These are phyloP conservation scores for Nebria salina DNA, from an alignment of 2,888 invertebrate genomes.

Conservation along the genomic window DNA sequence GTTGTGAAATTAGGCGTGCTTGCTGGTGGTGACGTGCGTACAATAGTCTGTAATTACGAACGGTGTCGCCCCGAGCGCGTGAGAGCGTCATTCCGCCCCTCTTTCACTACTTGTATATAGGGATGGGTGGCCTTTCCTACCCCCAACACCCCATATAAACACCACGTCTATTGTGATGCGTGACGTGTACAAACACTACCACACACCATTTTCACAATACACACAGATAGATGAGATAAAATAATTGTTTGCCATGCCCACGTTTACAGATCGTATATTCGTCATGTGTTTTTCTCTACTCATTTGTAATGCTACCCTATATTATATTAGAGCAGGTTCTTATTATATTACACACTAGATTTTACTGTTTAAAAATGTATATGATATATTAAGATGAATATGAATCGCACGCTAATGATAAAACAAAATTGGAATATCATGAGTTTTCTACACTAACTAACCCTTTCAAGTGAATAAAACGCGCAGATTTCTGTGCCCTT, in stretches of 20 bases:
- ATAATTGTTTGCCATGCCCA: not conserved
- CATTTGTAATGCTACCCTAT: too few relatives aligned
- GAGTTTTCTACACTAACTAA: too few relatives aligned
- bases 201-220: not conserved
- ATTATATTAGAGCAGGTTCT: too few relatives aligned
- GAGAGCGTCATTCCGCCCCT: conserved; percentile 21
- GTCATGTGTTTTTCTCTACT: not conserved
- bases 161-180: conserved; percentile 6
- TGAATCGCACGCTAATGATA: too few relatives aligned
- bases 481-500: too few relatives aligned
- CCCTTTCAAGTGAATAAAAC: too few relatives aligned
- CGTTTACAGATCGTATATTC: not conserved
- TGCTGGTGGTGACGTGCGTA: conserved; percentile 62
- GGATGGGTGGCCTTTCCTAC: not conserved
- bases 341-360: too few relatives aligned
- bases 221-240: not conserved
- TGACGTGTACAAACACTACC: conserved; percentile 12
- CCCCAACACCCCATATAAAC: not conserved
- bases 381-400: too few relatives aligned
- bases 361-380: too few relatives aligned
- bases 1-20: conserved; percentile 63
- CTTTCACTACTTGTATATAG: conserved; percentile 17
- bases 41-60: conserved; percentile 63
- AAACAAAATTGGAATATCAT: too few relatives aligned
- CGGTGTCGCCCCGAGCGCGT: conserved; percentile 59